Conservation (phyloP, 2,888 invertebrate species). For the Drosophila fungiperda region DNA sequence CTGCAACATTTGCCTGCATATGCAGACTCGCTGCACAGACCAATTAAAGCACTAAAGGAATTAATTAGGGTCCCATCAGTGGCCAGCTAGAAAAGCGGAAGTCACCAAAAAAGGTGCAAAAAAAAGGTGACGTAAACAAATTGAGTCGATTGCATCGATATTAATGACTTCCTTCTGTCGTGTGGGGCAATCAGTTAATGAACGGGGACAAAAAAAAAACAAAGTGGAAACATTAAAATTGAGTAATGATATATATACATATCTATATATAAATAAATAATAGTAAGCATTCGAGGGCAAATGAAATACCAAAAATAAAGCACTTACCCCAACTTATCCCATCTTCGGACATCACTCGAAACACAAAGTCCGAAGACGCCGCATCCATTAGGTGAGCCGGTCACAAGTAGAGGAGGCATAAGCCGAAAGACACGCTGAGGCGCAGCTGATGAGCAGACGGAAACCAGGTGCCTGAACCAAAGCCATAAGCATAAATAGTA, state of each 20-base stretch:
- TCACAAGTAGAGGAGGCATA: constrained; percentile 29
- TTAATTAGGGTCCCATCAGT: constrained; percentile 61
- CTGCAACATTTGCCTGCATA: constrained; percentile 23
- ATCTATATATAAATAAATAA: constrained; percentile 35
- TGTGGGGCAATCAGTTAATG: background rate
- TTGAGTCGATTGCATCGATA: constrained; percentile 69
- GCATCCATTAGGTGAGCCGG: constrained; percentile 71
- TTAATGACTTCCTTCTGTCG: constrained; percentile 62
- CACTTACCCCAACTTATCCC: background rate
- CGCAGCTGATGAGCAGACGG: constrained; percentile 30
- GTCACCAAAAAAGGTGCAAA: constrained; percentile 25
- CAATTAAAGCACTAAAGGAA: constrained; percentile 48
- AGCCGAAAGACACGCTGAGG: constrained; percentile 16
- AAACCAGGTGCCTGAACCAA: constrained; percentile 43
- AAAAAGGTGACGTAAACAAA: constrained; percentile 45
- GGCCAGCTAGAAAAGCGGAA: constrained; percentile 30
- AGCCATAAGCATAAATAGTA: constrained; percentile 45
- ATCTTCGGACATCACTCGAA: constrained; percentile 59
- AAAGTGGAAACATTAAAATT: constrained; percentile 33
- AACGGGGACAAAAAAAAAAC: constrained; percentile 1
- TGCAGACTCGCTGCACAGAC: constrained; percentile 37
- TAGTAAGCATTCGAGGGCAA: background rate
- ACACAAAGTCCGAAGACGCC: constrained; percentile 66
- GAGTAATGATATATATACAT: constrained; percentile 50
- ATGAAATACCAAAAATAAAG: background rate